Base-by-base conservation (phyloP, 1,140 invertebrate genomes). In the Drosophila watanabei region DNA sequence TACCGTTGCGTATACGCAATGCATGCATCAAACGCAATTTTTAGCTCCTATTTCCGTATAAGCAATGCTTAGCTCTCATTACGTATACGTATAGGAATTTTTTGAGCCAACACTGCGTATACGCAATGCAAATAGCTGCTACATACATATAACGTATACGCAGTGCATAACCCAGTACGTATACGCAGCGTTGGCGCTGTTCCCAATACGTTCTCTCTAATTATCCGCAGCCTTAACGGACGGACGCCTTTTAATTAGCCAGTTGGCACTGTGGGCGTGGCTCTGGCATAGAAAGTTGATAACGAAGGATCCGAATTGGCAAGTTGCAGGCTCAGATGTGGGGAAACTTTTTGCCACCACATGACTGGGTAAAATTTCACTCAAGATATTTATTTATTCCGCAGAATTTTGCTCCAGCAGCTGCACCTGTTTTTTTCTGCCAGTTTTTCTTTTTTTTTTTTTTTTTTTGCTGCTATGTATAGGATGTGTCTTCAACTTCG, bases 211-310 rank as follows among this genome's bases (percentile, higher is more conserved):
- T 13, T 57, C 49, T 16, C 69, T 72, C 64, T 72, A 72, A 72
- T 72, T 72, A 72, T 70, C 43, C 32, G 24, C 24, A 20, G 39
- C 32, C 51, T 13, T 52, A 32, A 24, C 35, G 35, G 43, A 49
- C 35, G 35, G 35, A 49, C 37, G 70, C 65, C 70, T 70, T 70
- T 71, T 73, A 73, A 73, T 73, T 73, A 73, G 70, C 45, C 30
- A 24, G 10, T 2, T 30, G 68, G 1, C 63, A 48, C 9, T 39
- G 43, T 39, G 43, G 70, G 70, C 30, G 66, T 71, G 66, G 28
- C 45, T 18, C 20, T n/a, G 10, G 13, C 18, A 24, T 11, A 28
- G 18, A 49, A 35, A 33, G 24, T 37, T 65, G 45, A 52, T 69
- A 37, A 30, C 39, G 30, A 57, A 32, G 18, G 18, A 33, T 32